Conservation (phyloP, 2,113 vertebrate genomes). For the Etheostoma cragini region DNA sequence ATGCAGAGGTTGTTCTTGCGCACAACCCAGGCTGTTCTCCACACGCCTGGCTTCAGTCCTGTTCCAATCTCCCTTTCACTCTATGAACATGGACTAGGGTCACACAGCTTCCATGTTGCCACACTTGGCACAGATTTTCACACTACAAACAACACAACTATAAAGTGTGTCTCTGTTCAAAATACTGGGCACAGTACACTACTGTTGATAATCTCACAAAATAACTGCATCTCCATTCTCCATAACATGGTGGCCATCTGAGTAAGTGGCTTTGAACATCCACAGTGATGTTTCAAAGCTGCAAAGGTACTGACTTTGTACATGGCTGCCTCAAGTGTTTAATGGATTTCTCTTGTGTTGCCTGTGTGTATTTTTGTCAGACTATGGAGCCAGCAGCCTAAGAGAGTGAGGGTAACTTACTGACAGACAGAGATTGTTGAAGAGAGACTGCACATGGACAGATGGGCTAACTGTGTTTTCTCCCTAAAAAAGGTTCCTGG, state of each 20-base stretch:
- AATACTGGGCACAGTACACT: not conserved
- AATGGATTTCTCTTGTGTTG: constrained; percentile 54
- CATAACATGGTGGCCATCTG: constrained; percentile 40
- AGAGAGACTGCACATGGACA: not conserved
- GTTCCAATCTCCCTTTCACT: constrained; percentile 28
- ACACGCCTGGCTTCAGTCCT: constrained; percentile 54
- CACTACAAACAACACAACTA: constrained; percentile 35
- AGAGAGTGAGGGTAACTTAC: constrained; percentile 20
- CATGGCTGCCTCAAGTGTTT: constrained; percentile 49
- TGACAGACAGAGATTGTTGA: not conserved
- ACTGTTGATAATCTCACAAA: constrained; percentile 41
- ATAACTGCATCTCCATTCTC: constrained; percentile 34
- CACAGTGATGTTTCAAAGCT: constrained; percentile 42
- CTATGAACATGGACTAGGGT: constrained; percentile 42
- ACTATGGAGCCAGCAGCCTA: not conserved
- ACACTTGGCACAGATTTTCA: constrained; percentile 33
- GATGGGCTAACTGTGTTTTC: constrained; percentile 4
- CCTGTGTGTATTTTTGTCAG: constrained; percentile 38
- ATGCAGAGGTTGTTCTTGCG: constrained; percentile 72
- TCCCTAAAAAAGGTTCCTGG: not conserved
- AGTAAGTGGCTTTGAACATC: constrained; percentile 54
- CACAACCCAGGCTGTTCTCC: constrained; percentile 54
- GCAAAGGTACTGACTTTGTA: constrained; percentile 41
- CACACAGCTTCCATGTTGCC: constrained; percentile 21
- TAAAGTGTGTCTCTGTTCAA: constrained; percentile 10